Percentiles rank a stretch among this genome's conserved stretches.
These are phyloP conservation scores for Galagoides demidoff DNA, from an alignment of 2,797 vertebrate species.

Conservation along the genomic window DNA sequence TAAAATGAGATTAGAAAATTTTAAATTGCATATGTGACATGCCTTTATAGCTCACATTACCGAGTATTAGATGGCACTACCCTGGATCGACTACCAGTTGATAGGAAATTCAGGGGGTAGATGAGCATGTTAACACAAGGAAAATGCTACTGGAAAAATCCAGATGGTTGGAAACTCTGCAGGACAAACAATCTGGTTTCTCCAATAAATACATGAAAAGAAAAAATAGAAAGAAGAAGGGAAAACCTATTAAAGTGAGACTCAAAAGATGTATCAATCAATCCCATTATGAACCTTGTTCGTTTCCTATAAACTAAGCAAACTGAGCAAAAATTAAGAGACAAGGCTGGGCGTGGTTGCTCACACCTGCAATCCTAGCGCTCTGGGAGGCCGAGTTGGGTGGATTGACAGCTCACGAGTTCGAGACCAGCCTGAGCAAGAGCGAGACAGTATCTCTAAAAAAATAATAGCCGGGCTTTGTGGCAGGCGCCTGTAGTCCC, in stretches of 20 bases:
- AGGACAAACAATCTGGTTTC: neutral
- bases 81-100: neutral
- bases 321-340: neutral
- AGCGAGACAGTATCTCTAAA: too few relatives aligned
- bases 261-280: neutral
- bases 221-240: neutral
- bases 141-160: neutral
- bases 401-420: too few relatives aligned
- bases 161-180: neutral
- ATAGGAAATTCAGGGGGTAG: neutral
- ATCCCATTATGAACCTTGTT: neutral
- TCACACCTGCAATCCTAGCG: too few relatives aligned
- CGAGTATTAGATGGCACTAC: neutral
- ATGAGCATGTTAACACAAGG: neutral
- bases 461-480: too few relatives aligned
- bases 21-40: neutral
- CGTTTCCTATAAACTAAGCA: neutral
- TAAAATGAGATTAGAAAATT: neutral
- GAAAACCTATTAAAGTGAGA: neutral
- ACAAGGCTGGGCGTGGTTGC: neutral
- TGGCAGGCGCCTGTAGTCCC: too few relatives aligned
- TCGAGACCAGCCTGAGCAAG: too few relatives aligned
- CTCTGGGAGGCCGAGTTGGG: too few relatives aligned
- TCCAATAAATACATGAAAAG: neutral
- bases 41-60: neutral